Base-by-base conservation (phyloP, 2,797 vertebrate genomes). In the Macroramphosus scolopax region DNA sequence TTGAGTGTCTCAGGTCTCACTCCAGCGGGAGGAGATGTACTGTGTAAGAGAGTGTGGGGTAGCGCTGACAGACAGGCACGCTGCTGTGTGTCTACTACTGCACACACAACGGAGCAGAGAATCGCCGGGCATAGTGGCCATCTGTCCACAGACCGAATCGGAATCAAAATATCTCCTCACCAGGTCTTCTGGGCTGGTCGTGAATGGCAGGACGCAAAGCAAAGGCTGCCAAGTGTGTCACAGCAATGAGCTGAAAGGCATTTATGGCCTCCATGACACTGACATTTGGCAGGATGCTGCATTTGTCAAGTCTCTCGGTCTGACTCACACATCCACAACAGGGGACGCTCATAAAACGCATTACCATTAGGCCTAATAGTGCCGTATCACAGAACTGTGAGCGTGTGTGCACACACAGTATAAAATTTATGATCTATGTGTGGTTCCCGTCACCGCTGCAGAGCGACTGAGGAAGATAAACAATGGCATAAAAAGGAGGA, bases 231-330 rank as follows among this genome's bases (percentile, higher is more conserved):
- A 81, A 81, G 60, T 80, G 77, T 86, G 78, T 86, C 77, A 80
- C 40, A 6, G 65, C 72, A 61, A 77, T 69, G 68, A 73, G 75
- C 80, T 80, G 68, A 74, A 47, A 82, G 75, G 75, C 72, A 75
- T 80, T 87, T 84, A 78, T 67, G 78, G 80, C 81, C 79, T 80
- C 76, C 69, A 51, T 73, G 78, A 69, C 60, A 68, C 74, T 78
- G 72, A 78, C 78, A 84, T 86, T 88, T 84, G 75, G 68, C 69
- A 79, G 68, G 75, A 83, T 70, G 78, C 67, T 68, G 81, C 68
- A 82, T 87, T 83, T 82, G 75, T 87, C 75, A 83, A n/a, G 78
- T 69, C 53, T 79, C 77, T 68, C 65, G 37, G 64, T 62, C 75
- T 85, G 72, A 81, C 65, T 87, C 71, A 62, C 58, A 74, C 66